Conservation (phyloP, 2,113 vertebrate species). For the Lophochroa leadbeateri region DNA sequence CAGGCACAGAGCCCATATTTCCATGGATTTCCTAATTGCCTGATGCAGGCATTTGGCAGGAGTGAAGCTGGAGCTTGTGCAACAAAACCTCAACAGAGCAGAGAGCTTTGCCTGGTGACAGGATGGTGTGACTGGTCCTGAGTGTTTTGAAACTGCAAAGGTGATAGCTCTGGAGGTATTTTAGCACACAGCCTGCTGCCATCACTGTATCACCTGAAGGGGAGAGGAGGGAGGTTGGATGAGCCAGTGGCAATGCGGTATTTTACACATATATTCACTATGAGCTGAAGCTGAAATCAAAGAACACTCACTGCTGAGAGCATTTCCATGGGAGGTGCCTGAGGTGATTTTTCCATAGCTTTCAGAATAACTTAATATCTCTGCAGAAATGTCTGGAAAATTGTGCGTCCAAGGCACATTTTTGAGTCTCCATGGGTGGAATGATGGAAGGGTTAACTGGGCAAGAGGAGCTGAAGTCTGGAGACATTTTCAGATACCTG, state of each 20-base stretch:
- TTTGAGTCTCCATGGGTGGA: neutral
- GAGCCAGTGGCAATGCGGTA: fast-evolving
- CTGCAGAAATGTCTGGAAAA: neutral
- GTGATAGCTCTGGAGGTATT: neutral
- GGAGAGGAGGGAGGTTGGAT: neutral
- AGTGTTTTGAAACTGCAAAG: neutral
- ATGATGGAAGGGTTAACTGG: slow-evolving; percentile 61
- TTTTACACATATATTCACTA: neutral
- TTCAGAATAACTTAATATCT: neutral
- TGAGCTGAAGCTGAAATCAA: neutral
- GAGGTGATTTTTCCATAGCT: neutral
- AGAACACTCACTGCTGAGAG: neutral
- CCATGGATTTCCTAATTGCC: neutral
- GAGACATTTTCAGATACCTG: slow-evolving; percentile 67
- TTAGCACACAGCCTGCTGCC: neutral
- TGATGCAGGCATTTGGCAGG: neutral
- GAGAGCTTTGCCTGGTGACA: neutral
- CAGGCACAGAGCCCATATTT: neutral
- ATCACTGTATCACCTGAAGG: neutral
- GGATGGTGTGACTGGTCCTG: neutral
- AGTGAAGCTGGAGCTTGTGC: neutral
- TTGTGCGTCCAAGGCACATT: neutral
- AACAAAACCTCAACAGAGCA: neutral
- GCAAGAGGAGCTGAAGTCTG: neutral
- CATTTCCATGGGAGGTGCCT: neutral